Evolutionary conservation across 2,113 vertebrate genomes (phyloP).

Genomic region (Dipodomys spectabilis): DNA sequence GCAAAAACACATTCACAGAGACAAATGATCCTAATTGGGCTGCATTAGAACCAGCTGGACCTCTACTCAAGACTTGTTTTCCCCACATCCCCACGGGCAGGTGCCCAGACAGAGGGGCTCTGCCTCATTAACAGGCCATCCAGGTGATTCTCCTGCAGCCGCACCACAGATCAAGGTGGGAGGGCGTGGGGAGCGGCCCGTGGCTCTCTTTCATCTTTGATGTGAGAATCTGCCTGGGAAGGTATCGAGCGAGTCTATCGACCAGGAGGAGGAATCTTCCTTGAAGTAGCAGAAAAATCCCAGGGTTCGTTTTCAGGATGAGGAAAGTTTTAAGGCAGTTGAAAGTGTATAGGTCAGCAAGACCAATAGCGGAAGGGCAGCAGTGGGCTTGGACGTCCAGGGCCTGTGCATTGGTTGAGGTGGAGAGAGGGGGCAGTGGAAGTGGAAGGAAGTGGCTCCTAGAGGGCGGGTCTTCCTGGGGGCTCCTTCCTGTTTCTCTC

Average conservation of each 20-base stretch:
- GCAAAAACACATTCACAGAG: too few relatives aligned
- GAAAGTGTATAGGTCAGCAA: too few relatives aligned
- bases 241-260: not conserved
- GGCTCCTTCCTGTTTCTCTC: not conserved
- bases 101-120: not conserved
- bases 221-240: not conserved
- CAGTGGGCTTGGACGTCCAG: too few relatives aligned
- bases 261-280: constrained; percentile 34
- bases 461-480: not conserved
- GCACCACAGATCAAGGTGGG: not conserved
- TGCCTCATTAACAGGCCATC: not conserved
- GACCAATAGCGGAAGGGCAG: not conserved
- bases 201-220: constrained; percentile 19
- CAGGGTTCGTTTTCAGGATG: not conserved
- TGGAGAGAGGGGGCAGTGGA: too few relatives aligned
- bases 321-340: not conserved
- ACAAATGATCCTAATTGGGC: not conserved
- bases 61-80: rapidly evolving
- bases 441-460: not conserved
- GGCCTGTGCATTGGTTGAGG: too few relatives aligned
- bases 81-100: not conserved
- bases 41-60: too few relatives aligned
- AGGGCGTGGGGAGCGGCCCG: not conserved
- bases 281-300: not conserved
- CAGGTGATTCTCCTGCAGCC: not conserved